These are phyloP conservation scores for Calliscelio sp. DNA, from an alignment of 2,888 invertebrate genomes.

Conservation along the genomic window DNA sequence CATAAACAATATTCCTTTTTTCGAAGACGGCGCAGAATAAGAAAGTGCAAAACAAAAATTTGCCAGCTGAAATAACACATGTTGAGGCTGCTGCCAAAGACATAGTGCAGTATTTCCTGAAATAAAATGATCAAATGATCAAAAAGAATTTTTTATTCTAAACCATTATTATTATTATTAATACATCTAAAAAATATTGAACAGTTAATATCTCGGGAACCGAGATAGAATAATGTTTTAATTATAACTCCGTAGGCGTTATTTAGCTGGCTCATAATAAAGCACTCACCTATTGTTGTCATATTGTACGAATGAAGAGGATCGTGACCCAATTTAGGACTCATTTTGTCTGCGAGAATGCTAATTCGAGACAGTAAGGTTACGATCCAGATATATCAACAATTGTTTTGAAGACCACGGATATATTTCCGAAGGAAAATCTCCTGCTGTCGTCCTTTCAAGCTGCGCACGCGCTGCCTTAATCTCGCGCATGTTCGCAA, in stretches of 20 bases:
- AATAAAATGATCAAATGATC: slow-evolving; percentile 53
- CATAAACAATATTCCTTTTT: slow-evolving; percentile 93
- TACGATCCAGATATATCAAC: slow-evolving; percentile 51
- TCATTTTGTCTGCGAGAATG: slow-evolving; percentile 77
- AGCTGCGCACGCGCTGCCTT: slow-evolving; percentile 46
- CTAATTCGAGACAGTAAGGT: slow-evolving; percentile 24
- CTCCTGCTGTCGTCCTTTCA: slow-evolving; percentile 42
- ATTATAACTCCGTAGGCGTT: neutral
- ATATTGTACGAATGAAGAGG: slow-evolving; percentile 82
- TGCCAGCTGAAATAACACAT: slow-evolving; percentile 91
- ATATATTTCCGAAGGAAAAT: slow-evolving; percentile 31
- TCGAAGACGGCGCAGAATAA: slow-evolving; percentile 92
- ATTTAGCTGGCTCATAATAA: slow-evolving; percentile 28
- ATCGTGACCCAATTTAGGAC: slow-evolving; percentile 83
- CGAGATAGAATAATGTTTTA: too few relatives aligned
- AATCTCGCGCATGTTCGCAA: slow-evolving; percentile 41
- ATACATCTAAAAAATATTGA: too few relatives aligned
- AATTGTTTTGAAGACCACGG: slow-evolving; percentile 62
- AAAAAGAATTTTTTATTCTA: too few relatives aligned
- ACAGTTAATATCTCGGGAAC: too few relatives aligned
- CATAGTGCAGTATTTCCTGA: slow-evolving; percentile 82
- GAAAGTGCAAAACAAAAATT: slow-evolving; percentile 93
- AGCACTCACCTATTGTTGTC: slow-evolving; percentile 80
- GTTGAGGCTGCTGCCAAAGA: slow-evolving; percentile 91
- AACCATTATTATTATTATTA: too few relatives aligned